Evolutionary conservation across 2,113 vertebrate species (phyloP).

Genomic region (Callaeas wilsoni): DNA sequence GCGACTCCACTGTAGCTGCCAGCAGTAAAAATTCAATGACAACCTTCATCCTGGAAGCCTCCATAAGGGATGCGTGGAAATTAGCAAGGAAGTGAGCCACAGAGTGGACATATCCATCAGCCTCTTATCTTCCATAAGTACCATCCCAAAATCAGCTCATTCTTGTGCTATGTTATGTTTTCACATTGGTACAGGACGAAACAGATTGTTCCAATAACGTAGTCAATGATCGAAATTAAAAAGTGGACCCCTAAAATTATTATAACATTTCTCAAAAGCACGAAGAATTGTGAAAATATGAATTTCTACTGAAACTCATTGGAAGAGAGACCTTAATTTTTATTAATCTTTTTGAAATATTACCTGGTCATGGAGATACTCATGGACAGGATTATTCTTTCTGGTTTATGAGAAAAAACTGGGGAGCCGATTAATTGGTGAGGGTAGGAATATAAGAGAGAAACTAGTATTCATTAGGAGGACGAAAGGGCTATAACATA

Average conservation of each 20-base stretch:
- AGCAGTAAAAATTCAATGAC: neutral
- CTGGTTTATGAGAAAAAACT: neutral
- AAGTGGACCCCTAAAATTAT: neutral
- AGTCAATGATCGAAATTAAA: neutral
- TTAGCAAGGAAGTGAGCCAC: neutral
- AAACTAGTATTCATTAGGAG: neutral
- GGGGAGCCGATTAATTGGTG: neutral
- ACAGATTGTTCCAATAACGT: neutral
- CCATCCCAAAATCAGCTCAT: neutral
- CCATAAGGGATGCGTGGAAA: neutral
- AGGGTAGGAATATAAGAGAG: neutral
- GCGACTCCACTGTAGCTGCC: neutral
- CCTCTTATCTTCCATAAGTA: neutral
- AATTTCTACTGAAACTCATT: neutral
- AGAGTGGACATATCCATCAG: neutral
- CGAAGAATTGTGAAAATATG: neutral
- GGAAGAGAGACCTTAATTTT: neutral
- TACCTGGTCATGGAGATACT: neutral
- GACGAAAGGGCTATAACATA: neutral
- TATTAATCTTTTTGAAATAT: neutral
- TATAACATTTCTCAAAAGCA: neutral
- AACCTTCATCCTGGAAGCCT: neutral
- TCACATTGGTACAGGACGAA: neutral
- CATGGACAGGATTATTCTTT: neutral
- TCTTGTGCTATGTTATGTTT: fast-evolving